These are phyloP conservation scores for Acrocyrtus sp. DNA, from an alignment of 2,888 invertebrate species.

Conservation along the genomic window DNA sequence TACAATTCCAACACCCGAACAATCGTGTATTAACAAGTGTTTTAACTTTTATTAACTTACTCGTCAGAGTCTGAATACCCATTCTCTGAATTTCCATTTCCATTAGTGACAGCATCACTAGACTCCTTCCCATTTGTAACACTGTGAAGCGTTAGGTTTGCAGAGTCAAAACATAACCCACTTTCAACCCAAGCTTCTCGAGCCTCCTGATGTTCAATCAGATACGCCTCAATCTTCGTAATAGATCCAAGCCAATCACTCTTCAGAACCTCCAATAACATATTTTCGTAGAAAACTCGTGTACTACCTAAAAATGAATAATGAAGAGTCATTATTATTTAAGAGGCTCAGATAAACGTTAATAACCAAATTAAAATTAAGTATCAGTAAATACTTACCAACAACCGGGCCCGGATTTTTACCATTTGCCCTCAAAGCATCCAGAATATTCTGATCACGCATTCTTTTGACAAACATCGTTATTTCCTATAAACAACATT, in stretches of 20 bases:
- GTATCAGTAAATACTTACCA: slow-evolving; percentile 27
- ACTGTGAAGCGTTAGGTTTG: neutral
- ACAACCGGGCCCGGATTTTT: slow-evolving; percentile 18
- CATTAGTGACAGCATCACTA: slow-evolving; percentile 38
- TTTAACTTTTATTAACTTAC: slow-evolving; percentile 18
- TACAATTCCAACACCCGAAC: neutral
- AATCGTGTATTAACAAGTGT: too few species aligned
- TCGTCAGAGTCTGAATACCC: slow-evolving; percentile 50
- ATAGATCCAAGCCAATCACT: neutral
- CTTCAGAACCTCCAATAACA: slow-evolving; percentile 26
- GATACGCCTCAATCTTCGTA: slow-evolving; percentile 12
- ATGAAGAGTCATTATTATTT: neutral
- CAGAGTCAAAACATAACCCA: too few species aligned
- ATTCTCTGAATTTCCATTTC: slow-evolving; percentile 34
- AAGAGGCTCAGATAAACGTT: too few species aligned
- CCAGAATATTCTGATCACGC: slow-evolving; percentile 21
- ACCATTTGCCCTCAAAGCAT: slow-evolving; percentile 16
- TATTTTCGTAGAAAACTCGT: slow-evolving; percentile 41
- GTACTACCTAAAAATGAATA: slow-evolving; percentile 37
- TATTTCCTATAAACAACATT: neutral
- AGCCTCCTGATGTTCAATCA: slow-evolving; percentile 16
- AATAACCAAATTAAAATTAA: too few species aligned
- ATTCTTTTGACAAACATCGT: slow-evolving; percentile 8
- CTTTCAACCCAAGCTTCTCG: neutral
- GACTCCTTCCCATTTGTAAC: neutral